These are phyloP conservation scores for Enteromius mattozi DNA, from an alignment of 2,797 vertebrate species.

Conservation along the genomic window DNA sequence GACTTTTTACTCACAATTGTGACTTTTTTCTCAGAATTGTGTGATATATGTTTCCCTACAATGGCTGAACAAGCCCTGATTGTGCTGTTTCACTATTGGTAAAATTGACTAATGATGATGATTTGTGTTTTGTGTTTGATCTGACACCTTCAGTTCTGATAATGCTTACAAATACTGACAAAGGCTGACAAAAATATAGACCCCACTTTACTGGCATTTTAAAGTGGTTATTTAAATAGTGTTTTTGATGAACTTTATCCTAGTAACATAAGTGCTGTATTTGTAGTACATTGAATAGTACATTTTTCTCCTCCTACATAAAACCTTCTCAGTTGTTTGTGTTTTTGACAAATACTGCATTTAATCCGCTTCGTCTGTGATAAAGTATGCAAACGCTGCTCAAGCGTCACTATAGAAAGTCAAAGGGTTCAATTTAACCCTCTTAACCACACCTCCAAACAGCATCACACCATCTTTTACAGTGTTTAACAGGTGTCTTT, in stretches of 20 bases:
- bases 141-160: too few species aligned
- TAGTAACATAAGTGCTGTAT: too few species aligned
- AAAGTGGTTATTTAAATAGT: too few species aligned
- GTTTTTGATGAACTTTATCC: too few species aligned
- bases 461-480: not conserved
- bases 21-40: not conserved
- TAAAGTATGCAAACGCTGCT: not conserved
- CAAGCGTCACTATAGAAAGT: not conserved
- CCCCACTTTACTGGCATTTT: too few species aligned
- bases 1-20: not conserved
- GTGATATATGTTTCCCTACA: not conserved
- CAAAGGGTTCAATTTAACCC: not conserved
- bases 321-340: not conserved
- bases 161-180: too few species aligned
- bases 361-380: not conserved
- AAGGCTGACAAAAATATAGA: too few species aligned
- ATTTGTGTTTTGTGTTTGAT: too few species aligned
- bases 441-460: not conserved
- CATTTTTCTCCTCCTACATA: not conserved
- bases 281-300: not conserved
- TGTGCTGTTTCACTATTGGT: too few species aligned
- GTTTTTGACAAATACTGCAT: not conserved
- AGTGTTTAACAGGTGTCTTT: slow-evolving; percentile 4
- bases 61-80: too few species aligned
- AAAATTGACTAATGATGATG: too few species aligned